Conservation (phyloP, 1,140 invertebrate genomes). For the Trachelipus rathkii region DNA sequence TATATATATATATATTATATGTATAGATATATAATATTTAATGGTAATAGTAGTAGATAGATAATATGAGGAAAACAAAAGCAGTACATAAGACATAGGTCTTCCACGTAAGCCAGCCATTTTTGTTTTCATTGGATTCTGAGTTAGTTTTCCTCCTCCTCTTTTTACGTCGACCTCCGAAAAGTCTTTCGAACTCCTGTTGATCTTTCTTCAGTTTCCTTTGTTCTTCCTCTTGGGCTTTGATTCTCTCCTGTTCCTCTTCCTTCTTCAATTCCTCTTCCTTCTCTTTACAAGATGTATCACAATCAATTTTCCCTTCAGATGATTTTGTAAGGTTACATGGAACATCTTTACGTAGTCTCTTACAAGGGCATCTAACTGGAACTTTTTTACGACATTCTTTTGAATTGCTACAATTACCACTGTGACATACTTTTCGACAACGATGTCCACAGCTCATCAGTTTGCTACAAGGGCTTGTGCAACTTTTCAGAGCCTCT, state of each 20-base stretch:
- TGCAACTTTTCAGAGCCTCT: conserved; percentile 63
- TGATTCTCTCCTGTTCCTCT: background rate
- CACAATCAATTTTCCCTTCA: background rate
- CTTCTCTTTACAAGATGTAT: background rate
- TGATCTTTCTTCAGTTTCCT: background rate
- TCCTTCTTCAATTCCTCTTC: background rate
- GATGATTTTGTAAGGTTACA: conserved; percentile 53
- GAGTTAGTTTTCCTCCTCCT: background rate
- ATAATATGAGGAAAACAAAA: no score
- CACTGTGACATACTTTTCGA: conserved; percentile 65
- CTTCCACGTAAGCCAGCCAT: background rate
- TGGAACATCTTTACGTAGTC: conserved; percentile 69
- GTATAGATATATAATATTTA: no score
- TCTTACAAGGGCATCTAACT: conserved; percentile 70
- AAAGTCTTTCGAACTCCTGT: background rate
- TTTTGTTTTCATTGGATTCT: background rate
- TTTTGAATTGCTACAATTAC: conserved; percentile 63
- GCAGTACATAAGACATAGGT: no score
- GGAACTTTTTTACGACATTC: conserved; percentile 74
- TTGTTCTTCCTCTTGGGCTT: background rate
- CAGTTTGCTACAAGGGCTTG: conserved; percentile 75
- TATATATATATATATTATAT: no score
- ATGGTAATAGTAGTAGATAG: no score
- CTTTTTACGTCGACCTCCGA: background rate
- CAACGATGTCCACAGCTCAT: conserved; percentile 67